Base-by-base conservation (phyloP, 2,113 vertebrate genomes). In the Sprattus sprattus region DNA sequence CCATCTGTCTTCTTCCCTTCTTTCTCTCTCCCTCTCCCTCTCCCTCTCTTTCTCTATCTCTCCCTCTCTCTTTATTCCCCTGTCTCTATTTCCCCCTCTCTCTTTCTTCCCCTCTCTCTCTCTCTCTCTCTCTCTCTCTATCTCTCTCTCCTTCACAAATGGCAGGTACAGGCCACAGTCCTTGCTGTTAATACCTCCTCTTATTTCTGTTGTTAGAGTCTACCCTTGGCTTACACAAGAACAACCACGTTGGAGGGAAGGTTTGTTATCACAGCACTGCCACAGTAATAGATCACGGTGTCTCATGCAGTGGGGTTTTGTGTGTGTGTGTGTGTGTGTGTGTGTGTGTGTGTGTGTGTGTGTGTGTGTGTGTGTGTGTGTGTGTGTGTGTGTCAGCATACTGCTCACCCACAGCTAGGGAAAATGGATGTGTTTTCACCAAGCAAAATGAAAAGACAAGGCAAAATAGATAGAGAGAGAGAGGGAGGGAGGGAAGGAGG, bases 381-480 rank as follows among this genome's bases (percentile, higher is more conserved):
- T 10, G 83, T 88, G 83, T 82, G 39, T 32, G 47, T 52, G 9
- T 9, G 89, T 88, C 57, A 71, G 89, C 87, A 88, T 86, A 67
- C 71, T 52, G 86, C 67, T 80, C 64, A 86, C 86, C 87, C 83
- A 84, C 86, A 52, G 84, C 83, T 60, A 32, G 22, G n/a, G 84
- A 86, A 86, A 87, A 87, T 86, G 90, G 89, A 88, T 92, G 85
- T 88, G 87, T 90, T 88, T 82, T 83, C 90, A 78, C 80, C 85
- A 90, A 89, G 89, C 87, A 81, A 81, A 88, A 90, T 88, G 85
- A 85, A 82, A 91, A 85, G 60, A 46, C 80, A 60, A 84, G 54
- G 71, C 16, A 39, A 45, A 75, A 78, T 10, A 86, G 39, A 83
- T 25, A 78, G 2, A 54, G 82, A 5, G 5, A 32, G 78, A 45